Evolutionary conservation across 2,797 vertebrate genomes (phyloP), one percentile per base, ranked within the genome.

Genomic region (Astyanax mexicanus): DNA sequence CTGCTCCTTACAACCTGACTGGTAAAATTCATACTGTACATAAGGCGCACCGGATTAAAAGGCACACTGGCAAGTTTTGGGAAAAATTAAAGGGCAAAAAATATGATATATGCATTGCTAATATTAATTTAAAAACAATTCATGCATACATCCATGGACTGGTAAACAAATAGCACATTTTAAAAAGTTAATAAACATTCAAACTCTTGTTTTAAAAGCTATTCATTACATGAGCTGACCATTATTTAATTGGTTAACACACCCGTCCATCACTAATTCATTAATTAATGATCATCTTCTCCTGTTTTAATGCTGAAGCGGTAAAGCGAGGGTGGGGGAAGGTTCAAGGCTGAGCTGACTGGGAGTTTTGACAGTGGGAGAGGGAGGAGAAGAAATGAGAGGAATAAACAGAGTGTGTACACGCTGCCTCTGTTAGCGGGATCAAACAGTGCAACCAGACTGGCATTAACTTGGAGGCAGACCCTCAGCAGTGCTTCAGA

Each of bases 231-330:
- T n/a, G n/a, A n/a, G n/a, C n/a, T n/a, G n/a, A n/a, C n/a, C n/a
- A n/a, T n/a, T n/a, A n/a, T 29, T 29, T 21, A 17, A 15, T 54
- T 25, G 13, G 2, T 55, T 52, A 25, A 52, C 47, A 15, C 19
- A 49, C 17, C 2, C 6, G 49, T 78, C 40, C 57, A 57, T 57
- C 60, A 61, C n/a, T n/a, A n/a, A n/a, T n/a, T 71, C 52, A 32
- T 32, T 32, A 77, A 78, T 75, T 68, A 73, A 65, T 51, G 51
- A 69, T 66, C 37, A 78, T 78, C 38, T n/a, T 65, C 69, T 80
- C 9, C 42, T 80, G 72, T 60, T 60, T 55, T 44, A 60, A 29
- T 44, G 44, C 54, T 23, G 1, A 52, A 67, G 74, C 13, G 13
- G 67, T 57, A 69, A 73, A 69, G 62, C 62, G 15, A 58, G 44